Evolutionary conservation across 2,888 invertebrate genomes (phyloP).

Genomic region (Antheraea yamamai): DNA sequence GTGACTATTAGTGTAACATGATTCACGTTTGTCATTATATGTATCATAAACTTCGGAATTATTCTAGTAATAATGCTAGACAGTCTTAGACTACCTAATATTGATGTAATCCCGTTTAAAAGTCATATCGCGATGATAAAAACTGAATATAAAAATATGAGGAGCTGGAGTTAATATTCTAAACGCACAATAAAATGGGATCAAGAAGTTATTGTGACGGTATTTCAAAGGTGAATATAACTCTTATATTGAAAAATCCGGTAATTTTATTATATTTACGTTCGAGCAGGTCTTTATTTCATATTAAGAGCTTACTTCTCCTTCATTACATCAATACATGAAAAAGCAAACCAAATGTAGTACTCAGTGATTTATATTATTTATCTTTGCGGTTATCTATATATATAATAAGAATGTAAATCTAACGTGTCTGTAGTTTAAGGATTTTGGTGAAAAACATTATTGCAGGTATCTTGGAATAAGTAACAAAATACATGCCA

Average conservation of each 20-base stretch:
- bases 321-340: background rate
- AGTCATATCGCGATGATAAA: background rate
- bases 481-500: too few relatives aligned
- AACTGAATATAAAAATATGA: slow-evolving; percentile 3
- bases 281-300: background rate
- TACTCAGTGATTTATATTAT: background rate
- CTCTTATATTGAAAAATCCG: slow-evolving; percentile 24
- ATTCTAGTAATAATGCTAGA: background rate
- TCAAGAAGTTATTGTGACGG: slow-evolving; percentile 27
- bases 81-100: background rate
- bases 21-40: background rate
- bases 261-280: background rate
- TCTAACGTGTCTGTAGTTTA: too few relatives aligned
- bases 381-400: background rate
- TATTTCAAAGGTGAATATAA: slow-evolving; percentile 25
- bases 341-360: background rate
- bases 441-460: too few relatives aligned
- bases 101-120: background rate
- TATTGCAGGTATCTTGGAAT: too few relatives aligned
- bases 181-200: slow-evolving; percentile 17
- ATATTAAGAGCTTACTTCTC: background rate
- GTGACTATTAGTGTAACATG: too few relatives aligned
- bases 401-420: background rate
- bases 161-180: background rate
- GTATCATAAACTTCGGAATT: background rate